Conservation (phyloP, 2,113 vertebrate genomes). For the Serranochromis macrocephalus region DNA sequence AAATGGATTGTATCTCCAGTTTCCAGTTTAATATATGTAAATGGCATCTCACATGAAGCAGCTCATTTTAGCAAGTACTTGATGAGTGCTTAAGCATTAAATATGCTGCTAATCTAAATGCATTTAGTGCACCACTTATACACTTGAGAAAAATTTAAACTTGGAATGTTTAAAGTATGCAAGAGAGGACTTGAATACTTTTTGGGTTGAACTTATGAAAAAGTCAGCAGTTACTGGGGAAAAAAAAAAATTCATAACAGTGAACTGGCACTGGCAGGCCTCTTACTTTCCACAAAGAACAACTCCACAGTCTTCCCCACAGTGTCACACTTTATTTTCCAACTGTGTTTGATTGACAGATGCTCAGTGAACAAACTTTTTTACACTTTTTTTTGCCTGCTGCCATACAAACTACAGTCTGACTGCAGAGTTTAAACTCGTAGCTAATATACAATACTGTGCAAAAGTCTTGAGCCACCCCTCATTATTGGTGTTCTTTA, state of each 20-base stretch:
- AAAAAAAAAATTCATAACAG: background rate
- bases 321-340: constrained; percentile 7
- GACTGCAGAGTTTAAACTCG: background rate
- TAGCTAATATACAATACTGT: background rate
- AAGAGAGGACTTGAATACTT: background rate
- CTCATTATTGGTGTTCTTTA: background rate
- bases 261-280: background rate
- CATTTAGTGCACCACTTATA: constrained; percentile 6
- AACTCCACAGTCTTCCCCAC: background rate
- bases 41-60: background rate
- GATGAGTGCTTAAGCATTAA: background rate
- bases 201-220: constrained; percentile 11
- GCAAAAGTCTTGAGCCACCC: background rate
- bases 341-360: constrained; percentile 17
- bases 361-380: background rate
- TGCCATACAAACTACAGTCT: background rate
- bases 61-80: background rate
- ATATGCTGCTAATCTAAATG: background rate
- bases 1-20: background rate
- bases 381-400: background rate
- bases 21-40: background rate
- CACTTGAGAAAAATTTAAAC: background rate
- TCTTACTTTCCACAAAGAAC: background rate
- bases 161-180: background rate
- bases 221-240: background rate